A percentile compares a stretch with the other conserved stretches of the same genome.
Evolutionary conservation across 2,797 vertebrate genomes (phyloP).

Genomic region (Cheirogaleus major): DNA sequence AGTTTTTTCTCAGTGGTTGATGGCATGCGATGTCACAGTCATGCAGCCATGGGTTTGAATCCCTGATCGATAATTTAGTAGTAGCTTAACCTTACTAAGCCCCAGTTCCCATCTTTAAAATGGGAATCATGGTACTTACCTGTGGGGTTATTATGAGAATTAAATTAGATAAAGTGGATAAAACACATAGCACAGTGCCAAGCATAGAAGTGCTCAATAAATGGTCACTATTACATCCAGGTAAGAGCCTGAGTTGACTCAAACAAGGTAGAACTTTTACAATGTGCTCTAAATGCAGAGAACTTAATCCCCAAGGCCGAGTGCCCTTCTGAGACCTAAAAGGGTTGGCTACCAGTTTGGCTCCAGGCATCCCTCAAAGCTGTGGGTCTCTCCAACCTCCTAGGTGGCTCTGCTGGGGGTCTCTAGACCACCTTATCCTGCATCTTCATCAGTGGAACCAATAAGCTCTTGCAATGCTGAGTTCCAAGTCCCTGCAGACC

Average conservation of each 20-base stretch:
- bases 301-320: background rate
- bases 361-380: background rate
- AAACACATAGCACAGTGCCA: background rate
- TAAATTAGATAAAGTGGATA: slow-evolving; percentile 3
- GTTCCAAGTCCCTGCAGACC: background rate
- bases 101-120: background rate
- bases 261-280: background rate
- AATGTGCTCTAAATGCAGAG: background rate
- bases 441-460: background rate
- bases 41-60: background rate
- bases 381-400: background rate
- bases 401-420: background rate
- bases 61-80: background rate
- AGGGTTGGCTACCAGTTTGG: background rate
- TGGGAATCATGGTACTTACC: background rate
- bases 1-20: background rate
- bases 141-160: background rate
- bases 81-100: background rate
- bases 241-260: background rate
- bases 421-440: background rate
- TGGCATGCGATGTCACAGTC: background rate
- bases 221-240: background rate
- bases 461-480: background rate
- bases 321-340: background rate
- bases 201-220: background rate